phyloP scores from a whole-genome alignment of 2,888 invertebrate species.

The Hyalella azteca region DNA sequence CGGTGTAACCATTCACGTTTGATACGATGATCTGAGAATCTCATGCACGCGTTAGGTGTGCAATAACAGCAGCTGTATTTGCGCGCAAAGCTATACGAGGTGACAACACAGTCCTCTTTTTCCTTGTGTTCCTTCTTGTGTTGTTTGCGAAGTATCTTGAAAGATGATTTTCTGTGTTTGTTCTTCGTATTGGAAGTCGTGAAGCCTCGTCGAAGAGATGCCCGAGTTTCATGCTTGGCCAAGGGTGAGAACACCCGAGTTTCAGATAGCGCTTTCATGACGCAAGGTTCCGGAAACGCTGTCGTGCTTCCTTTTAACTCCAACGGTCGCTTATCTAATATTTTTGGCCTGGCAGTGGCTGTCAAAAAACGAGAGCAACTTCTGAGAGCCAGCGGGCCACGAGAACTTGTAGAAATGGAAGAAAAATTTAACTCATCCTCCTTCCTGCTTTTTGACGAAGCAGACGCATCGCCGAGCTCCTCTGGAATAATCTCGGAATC shows the following conservation, averaged over 20 bases:
- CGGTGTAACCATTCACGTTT: neutral
- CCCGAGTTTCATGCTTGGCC: neutral
- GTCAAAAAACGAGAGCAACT: neutral
- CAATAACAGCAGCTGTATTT: slow-evolving; percentile 21
- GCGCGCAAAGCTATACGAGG: slow-evolving; percentile 12
- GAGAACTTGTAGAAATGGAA: neutral
- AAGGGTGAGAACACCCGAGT: too few relatives aligned
- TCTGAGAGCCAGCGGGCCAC: neutral
- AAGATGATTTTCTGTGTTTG: neutral
- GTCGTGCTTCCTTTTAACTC: too few relatives aligned
- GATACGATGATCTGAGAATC: neutral
- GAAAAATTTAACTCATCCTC: neutral
- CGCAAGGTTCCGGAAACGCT: too few relatives aligned
- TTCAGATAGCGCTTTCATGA: too few relatives aligned
- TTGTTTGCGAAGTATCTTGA: neutral
- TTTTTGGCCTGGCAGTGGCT: neutral
- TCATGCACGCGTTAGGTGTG: neutral
- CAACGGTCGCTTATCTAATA: too few relatives aligned
- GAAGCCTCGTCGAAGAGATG: neutral
- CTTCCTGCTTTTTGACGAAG: neutral
- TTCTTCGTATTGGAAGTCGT: neutral
- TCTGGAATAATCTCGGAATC: neutral
- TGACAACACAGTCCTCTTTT: neutral
- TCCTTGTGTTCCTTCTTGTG: neutral
- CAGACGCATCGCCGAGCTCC: neutral